Evolutionary conservation across 2,113 vertebrate species (phyloP).

Genomic region (Ploceus nigricollis): DNA sequence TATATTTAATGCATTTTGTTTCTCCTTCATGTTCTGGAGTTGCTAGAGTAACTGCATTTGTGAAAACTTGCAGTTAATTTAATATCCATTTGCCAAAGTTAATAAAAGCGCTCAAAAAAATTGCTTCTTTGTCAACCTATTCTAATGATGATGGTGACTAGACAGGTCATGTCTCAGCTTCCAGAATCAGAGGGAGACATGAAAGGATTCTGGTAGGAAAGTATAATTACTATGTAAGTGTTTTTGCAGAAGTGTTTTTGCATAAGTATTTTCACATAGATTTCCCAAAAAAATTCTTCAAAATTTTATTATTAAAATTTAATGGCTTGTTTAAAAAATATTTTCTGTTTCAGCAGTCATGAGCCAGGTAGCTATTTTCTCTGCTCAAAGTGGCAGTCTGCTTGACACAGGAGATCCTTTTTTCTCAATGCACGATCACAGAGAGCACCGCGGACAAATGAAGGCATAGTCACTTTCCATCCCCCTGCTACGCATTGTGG

Average conservation of each 20-base stretch:
- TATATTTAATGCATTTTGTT: conserved; percentile 47
- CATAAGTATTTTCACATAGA: neutral
- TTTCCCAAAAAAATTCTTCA: conserved; percentile 30
- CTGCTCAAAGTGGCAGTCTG: neutral
- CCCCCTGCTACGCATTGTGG: neutral
- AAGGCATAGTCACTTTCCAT: neutral
- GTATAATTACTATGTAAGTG: neutral
- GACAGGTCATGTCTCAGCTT: neutral
- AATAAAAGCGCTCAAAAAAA: conserved; percentile 23
- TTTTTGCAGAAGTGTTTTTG: conserved; percentile 16
- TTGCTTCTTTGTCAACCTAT: conserved; percentile 4
- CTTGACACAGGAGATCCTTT: neutral
- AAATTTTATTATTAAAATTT: conserved; percentile 46
- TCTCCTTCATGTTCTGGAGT: conserved; percentile 26
- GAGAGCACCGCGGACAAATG: neutral
- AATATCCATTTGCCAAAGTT: conserved; percentile 36
- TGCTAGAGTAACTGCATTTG: conserved; percentile 45
- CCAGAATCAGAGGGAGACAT: neutral
- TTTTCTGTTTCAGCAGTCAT: conserved; percentile 37
- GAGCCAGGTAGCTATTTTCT: conserved; percentile 26
- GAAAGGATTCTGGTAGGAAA: neutral
- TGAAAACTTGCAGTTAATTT: conserved; percentile 15
- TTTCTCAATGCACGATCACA: neutral
- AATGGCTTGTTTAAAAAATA: conserved; percentile 48
- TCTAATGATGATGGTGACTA: conserved; percentile 24